Base-by-base conservation (phyloP, 2,888 invertebrate species). In the Rapana venosa region DNA sequence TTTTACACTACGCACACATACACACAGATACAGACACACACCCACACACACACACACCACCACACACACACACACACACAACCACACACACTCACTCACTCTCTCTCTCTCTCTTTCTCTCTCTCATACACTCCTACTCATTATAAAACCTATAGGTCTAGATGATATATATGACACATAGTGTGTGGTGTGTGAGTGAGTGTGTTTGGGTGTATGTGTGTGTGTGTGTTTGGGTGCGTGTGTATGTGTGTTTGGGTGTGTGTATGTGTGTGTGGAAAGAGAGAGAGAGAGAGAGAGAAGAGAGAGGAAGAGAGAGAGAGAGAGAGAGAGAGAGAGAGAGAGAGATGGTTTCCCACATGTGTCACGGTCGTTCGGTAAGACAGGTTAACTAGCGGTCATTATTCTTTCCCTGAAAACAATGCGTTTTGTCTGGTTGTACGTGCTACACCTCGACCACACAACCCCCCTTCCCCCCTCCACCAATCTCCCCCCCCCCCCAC, bases 291-390 rank as follows among this genome's bases (percentile, higher is more conserved):
- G 61, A 35, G 85, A 86, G 32, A 86, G 85, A 26, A 66, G 85
- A 83, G 66, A 83, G 88, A 83, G 83, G 66, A 36, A 36, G 61
- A 84, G 35, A 61, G 58, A 83, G 70, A 84, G 32, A 88, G 36
- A 88, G 83, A 84, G 84, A 61, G 70, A 88, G 61, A 88, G 17
- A 20, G 17, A 86, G 85, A 61, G 58, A 61, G 20, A 86, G 61
- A 86, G 32, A 86, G 32, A 86, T 11, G 22, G 26, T 17, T 47
- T 81, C 81, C 81, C 81, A 81, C 81, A 22, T 81, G 47, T 47
- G 22, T 81, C 81, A 81, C 26, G 13, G 81, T 81, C 81, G 36
- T 30, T 47, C 11, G 8, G 36, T 36, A 11, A 81, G 47, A 47
- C 36, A 22, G 81, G 36, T 26, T n/a, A 36, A 81, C 26, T 20